A percentile compares a stretch with the other conserved stretches of the same genome.
phyloP scores from a whole-genome alignment of 2,888 invertebrate genomes.

The Eupithecia tripunctaria region DNA sequence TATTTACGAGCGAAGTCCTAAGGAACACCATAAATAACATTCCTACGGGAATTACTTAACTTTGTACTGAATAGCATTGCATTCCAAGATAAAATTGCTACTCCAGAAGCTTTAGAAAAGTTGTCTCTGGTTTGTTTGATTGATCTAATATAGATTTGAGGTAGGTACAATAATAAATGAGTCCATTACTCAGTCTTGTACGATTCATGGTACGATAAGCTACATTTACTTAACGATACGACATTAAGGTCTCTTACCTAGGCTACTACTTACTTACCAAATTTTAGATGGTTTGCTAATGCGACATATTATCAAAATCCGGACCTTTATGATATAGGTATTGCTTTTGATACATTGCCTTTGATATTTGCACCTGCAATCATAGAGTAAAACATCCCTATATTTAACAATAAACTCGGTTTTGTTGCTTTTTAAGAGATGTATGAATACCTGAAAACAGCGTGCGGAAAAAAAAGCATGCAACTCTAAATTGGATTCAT shows the following conservation, averaged over 20 bases:
- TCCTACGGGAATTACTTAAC: slow-evolving; percentile 7
- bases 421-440: background rate
- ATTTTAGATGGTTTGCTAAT: background rate
- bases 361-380: too few species aligned
- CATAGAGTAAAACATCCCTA: too few species aligned
- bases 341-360: too few species aligned
- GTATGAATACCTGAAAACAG: background rate
- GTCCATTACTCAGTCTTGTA: background rate
- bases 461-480: background rate
- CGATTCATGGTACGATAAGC: too few species aligned
- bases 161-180: background rate
- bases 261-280: too few species aligned
- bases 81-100: background rate
- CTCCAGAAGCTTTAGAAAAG: background rate
- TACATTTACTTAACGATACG: too few species aligned
- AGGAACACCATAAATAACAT: slow-evolving; percentile 6
- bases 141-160: background rate
- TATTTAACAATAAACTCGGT: too few species aligned
- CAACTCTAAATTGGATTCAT: too few species aligned
- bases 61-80: background rate
- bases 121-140: background rate
- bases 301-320: too few species aligned
- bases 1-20: background rate
- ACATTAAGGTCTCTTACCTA: too few species aligned
- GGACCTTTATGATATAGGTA: too few species aligned